These are phyloP conservation scores for Xenotilapia caudafasciata DNA, from an alignment of 2,113 vertebrate genomes.

Conservation along the genomic window DNA sequence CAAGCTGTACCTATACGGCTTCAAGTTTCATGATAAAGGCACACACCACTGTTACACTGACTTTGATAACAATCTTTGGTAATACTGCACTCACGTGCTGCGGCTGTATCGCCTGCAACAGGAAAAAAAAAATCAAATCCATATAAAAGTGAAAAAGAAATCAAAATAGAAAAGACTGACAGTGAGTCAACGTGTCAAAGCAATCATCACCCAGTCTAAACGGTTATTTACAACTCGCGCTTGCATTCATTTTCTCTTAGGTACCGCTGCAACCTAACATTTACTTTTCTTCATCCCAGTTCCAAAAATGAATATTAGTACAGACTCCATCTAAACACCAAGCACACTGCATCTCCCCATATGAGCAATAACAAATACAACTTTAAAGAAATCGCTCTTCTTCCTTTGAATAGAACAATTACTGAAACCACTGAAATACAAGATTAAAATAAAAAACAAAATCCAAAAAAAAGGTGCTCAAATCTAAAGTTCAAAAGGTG, in stretches of 20 bases:
- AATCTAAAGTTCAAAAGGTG: background rate
- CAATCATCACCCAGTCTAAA: background rate
- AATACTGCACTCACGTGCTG: conserved; percentile 34
- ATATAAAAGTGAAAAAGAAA: conserved; percentile 73
- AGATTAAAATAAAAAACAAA: background rate
- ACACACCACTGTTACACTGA: conserved; percentile 5
- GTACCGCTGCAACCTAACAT: background rate
- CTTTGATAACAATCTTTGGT: conserved; percentile 40
- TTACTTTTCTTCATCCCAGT: background rate
- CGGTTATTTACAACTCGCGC: background rate
- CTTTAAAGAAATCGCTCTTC: background rate
- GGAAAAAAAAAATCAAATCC: conserved; percentile 7
- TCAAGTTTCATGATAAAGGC: conserved; percentile 36
- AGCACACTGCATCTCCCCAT: background rate
- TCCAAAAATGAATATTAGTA: background rate
- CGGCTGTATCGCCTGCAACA: conserved; percentile 14
- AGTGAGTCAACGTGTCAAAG: conserved; percentile 26
- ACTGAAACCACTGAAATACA: background rate
- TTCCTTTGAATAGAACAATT: background rate
- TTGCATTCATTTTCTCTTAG: background rate
- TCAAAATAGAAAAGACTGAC: conserved; percentile 41
- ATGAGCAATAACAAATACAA: background rate
- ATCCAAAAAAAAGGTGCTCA: background rate
- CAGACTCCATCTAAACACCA: background rate
- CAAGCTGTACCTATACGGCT: background rate